These are phyloP conservation scores for Heterotilapia buettikoferi DNA, from an alignment of 2,113 vertebrate species.

Conservation along the genomic window DNA sequence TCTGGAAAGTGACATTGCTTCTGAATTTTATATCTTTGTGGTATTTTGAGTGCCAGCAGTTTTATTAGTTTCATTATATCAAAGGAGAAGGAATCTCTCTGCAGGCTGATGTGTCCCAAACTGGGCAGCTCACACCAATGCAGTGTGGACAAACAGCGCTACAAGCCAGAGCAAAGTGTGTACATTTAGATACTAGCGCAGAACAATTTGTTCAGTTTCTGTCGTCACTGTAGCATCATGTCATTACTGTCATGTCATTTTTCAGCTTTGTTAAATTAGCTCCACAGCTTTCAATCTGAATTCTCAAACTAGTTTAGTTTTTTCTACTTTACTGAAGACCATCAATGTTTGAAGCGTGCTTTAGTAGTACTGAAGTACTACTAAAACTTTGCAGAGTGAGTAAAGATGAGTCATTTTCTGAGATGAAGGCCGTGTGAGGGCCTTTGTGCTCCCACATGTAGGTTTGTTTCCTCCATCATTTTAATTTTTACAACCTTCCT, in stretches of 20 bases:
- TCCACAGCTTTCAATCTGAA: neutral
- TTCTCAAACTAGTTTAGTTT: neutral
- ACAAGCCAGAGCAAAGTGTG: neutral
- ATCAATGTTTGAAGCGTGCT: neutral
- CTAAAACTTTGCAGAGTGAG: neutral
- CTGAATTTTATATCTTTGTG: accelerated
- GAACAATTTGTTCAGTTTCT: neutral
- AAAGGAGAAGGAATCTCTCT: accelerated
- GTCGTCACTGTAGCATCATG: neutral
- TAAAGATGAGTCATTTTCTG: neutral
- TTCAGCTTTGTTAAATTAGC: neutral
- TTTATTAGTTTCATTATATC: neutral
- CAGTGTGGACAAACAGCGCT: accelerated
- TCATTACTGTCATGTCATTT: neutral
- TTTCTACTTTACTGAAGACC: too few species aligned
- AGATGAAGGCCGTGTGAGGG: neutral
- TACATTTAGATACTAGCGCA: neutral
- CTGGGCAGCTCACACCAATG: neutral
- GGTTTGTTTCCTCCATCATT: neutral
- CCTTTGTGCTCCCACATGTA: neutral
- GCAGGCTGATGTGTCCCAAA: neutral
- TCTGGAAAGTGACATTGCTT: neutral
- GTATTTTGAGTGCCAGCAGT: accelerated
- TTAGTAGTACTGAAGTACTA: too few species aligned
- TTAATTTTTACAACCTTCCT: neutral